Percentiles rank a stretch among this genome's conserved stretches.
These are phyloP conservation scores for Eretmochelys imbricata DNA, from an alignment of 2,113 vertebrate genomes.

Conservation along the genomic window DNA sequence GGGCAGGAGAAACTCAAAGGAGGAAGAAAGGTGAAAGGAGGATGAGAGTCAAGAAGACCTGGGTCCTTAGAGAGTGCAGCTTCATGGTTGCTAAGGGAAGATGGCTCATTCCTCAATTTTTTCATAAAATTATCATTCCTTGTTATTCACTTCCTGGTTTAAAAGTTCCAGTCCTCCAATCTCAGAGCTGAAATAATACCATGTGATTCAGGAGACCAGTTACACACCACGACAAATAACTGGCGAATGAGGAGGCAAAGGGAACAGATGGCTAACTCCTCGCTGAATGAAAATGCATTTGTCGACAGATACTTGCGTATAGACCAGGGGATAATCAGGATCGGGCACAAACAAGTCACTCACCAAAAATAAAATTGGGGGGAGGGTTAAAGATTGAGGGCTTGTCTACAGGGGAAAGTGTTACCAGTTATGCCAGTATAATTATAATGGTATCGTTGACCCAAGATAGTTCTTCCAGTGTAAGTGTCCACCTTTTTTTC, in stretches of 20 bases:
- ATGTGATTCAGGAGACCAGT: neutral
- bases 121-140: neutral
- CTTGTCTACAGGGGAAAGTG: neutral
- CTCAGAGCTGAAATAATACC: neutral
- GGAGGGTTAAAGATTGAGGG: neutral
- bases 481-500: neutral
- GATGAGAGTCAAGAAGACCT: neutral
- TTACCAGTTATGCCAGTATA: too few species aligned
- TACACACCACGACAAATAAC: neutral
- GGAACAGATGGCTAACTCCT: neutral
- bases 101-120: neutral
- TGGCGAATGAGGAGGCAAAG: neutral
- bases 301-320: slow-evolving; percentile 16
- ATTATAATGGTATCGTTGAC: too few species aligned
- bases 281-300: too few species aligned
- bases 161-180: neutral
- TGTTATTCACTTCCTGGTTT: neutral
- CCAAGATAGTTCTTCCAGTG: neutral
- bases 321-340: neutral
- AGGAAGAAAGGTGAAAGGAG: neutral
- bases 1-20: neutral
- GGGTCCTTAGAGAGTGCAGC: neutral
- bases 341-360: slow-evolving; percentile 22
- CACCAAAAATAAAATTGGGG: slow-evolving; percentile 16
- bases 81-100: neutral